These are phyloP conservation scores for Pharmacophagus antenor DNA, from an alignment of 2,888 invertebrate genomes.

Conservation along the genomic window DNA sequence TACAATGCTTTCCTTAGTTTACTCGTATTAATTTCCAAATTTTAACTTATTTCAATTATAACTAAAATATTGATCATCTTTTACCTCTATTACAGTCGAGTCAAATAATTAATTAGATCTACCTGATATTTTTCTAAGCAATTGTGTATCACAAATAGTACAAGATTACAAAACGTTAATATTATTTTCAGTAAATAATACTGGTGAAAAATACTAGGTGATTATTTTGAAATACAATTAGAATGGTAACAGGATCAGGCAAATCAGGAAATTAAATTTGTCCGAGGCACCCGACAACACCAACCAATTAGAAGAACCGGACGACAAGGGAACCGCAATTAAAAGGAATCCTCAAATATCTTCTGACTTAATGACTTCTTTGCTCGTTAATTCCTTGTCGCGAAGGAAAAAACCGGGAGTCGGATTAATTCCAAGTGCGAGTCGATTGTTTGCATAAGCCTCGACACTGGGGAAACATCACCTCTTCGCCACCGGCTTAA, in stretches of 20 bases:
- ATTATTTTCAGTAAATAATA: neutral
- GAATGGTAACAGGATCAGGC: constrained; percentile 6
- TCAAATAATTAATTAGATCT: too few species aligned
- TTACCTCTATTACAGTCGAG: too few species aligned
- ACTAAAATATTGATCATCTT: too few species aligned
- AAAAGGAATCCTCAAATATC: constrained; percentile 78
- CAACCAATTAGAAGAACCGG: constrained; percentile 75
- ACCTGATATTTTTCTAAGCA: too few species aligned
- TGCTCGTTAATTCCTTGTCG: constrained; percentile 81
- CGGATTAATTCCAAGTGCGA: constrained; percentile 81
- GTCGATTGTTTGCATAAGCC: constrained; percentile 81
- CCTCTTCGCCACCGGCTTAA: constrained; percentile 79
- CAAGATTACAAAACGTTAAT: neutral
- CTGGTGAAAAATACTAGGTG: neutral
- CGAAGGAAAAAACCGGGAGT: constrained; percentile 72
- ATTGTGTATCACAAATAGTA: too few species aligned
- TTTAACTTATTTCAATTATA: too few species aligned
- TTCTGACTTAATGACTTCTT: constrained; percentile 80
- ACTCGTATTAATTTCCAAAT: too few species aligned
- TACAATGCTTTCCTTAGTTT: too few species aligned
- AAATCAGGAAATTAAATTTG: constrained; percentile 59
- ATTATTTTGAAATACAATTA: constrained; percentile 9
- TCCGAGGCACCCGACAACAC: constrained; percentile 64
- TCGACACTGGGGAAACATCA: constrained; percentile 75
- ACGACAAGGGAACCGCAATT: constrained; percentile 76